Percentiles rank a stretch among this genome's conserved stretches.
These are phyloP conservation scores for Athene cunicularia DNA, from an alignment of 2,113 vertebrate species.

Conservation along the genomic window DNA sequence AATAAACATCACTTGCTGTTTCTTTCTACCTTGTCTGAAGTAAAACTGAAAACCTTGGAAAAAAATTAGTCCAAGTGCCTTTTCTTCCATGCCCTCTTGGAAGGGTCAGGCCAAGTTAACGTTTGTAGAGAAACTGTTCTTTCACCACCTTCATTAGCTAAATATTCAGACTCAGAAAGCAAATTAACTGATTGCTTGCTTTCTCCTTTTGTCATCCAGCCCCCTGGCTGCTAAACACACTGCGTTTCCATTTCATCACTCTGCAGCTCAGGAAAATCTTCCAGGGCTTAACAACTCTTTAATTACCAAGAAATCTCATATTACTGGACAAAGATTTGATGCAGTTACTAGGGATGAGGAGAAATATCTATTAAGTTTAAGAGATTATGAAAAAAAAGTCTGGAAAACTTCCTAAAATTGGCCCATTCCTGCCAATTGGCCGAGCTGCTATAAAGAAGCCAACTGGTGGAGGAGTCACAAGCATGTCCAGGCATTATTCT, in stretches of 20 bases:
- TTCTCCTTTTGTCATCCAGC: neutral
- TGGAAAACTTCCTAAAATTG: slow-evolving; percentile 6
- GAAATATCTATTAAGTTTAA: slow-evolving; percentile 22
- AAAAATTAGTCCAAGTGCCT: neutral
- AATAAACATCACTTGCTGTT: neutral
- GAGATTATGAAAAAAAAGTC: neutral
- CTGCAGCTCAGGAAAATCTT: neutral
- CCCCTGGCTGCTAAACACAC: neutral
- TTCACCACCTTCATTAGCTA: neutral
- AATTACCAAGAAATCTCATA: slow-evolving; percentile 1
- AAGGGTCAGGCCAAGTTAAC: neutral
- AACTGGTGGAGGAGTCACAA: neutral
- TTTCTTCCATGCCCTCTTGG: neutral
- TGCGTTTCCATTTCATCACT: neutral
- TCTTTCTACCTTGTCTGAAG: neutral
- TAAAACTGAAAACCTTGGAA: neutral
- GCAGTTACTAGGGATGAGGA: neutral
- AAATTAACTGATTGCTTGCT: neutral
- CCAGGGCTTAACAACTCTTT: slow-evolving; percentile 10
- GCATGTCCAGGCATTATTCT: neutral
- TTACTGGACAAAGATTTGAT: neutral
- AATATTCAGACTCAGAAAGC: neutral
- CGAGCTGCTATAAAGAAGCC: neutral
- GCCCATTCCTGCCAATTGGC: neutral
- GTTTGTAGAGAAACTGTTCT: slow-evolving; percentile 15